phyloP scores from a whole-genome alignment of 1,140 invertebrate species.

The Pantala flavescens region DNA sequence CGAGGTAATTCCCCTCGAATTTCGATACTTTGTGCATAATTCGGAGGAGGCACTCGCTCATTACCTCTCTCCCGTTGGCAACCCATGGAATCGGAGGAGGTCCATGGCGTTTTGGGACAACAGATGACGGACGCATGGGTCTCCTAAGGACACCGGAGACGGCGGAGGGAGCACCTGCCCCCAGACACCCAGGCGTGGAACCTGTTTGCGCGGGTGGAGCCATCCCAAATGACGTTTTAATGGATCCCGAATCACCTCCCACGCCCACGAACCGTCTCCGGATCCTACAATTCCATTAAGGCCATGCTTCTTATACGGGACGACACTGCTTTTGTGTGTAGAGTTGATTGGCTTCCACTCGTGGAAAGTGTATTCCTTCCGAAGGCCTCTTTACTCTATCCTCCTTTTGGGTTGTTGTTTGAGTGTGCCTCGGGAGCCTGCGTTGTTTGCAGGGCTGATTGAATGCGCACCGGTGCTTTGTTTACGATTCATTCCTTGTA shows the following conservation, averaged over 20 bases:
- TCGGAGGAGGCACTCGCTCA: no score
- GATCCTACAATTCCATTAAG: no score
- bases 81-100: no score
- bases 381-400: not conserved
- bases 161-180: not conserved
- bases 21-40: no score
- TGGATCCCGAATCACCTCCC: not conserved
- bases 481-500: no score
- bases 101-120: no score
- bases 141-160: not conserved
- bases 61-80: no score
- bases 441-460: no score
- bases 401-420: not conserved
- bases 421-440: not conserved
- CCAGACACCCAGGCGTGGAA: conserved; percentile 1
- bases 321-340: not conserved
- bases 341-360: not conserved
- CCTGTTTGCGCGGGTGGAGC: not conserved
- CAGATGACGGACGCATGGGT: no score
- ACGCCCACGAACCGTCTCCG: not conserved
- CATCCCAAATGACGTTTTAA: conserved; percentile 5
- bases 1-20: no score
- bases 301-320: not conserved
- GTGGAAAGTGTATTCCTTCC: no score
- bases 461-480: no score